Percentiles rank a stretch among this genome's conserved stretches.
phyloP scores from a whole-genome alignment of 2,888 invertebrate species.

The Andrena bucephala region DNA sequence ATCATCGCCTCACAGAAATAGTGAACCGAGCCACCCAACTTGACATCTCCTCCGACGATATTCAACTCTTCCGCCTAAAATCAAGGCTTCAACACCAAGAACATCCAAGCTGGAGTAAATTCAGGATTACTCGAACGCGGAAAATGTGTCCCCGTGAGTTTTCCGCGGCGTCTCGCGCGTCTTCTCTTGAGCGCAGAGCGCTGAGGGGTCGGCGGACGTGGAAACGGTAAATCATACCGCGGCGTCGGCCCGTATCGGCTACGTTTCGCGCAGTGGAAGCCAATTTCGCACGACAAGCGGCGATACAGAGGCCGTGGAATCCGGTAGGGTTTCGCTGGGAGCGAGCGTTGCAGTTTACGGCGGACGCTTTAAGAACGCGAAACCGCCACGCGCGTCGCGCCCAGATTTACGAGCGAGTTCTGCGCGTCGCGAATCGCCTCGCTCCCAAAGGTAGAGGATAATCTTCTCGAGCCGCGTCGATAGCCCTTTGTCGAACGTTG shows the following conservation, averaged over 20 bases:
- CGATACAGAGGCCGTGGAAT: conserved; percentile 62
- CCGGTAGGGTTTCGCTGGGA: conserved; percentile 67
- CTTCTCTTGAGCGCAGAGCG: background rate
- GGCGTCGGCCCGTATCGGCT: conserved; percentile 54
- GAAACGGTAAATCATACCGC: conserved; percentile 71
- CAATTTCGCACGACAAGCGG: conserved; percentile 68
- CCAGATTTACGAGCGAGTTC: conserved; percentile 70
- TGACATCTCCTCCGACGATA: background rate
- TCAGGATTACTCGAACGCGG: too few relatives aligned
- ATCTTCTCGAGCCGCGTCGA: conserved; percentile 20
- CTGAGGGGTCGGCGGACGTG: conserved; percentile 47
- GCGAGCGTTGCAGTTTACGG: conserved; percentile 63
- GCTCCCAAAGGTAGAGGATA: conserved; percentile 39
- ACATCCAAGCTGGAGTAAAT: too few relatives aligned
- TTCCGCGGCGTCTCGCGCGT: conserved; percentile 2
- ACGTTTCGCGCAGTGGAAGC: conserved; percentile 64
- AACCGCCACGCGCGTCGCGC: conserved; percentile 55
- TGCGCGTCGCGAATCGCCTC: conserved; percentile 62
- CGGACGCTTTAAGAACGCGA: conserved; percentile 67
- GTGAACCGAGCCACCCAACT: too few relatives aligned
- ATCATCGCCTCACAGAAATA: too few relatives aligned
- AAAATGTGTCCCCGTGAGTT: background rate
- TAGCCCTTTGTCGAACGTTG: conserved; percentile 36
- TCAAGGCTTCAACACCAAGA: too few relatives aligned
- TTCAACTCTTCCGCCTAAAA: background rate